These are phyloP conservation scores for Protosalanx chinensis DNA, from an alignment of 2,797 vertebrate genomes.

Conservation along the genomic window DNA sequence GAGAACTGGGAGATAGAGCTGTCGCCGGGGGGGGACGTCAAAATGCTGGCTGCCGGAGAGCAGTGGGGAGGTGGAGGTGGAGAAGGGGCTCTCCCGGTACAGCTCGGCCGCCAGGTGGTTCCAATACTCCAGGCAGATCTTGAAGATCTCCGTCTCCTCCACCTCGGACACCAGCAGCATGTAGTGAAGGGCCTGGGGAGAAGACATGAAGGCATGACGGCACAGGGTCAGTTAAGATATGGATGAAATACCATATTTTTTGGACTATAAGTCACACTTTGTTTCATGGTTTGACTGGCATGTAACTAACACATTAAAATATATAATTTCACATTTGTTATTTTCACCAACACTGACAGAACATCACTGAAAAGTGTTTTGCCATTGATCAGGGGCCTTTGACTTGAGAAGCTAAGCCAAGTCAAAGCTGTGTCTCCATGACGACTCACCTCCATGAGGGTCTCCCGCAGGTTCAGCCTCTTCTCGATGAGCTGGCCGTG, in stretches of 20 bases:
- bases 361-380: too few relatives aligned
- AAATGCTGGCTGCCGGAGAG: slow-evolving; percentile 94
- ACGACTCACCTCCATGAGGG: slow-evolving; percentile 88
- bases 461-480: slow-evolving; percentile 88
- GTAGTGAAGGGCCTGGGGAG: slow-evolving; percentile 61
- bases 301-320: too few relatives aligned
- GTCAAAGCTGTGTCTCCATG: too few relatives aligned
- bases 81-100: slow-evolving; percentile 94
- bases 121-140: slow-evolving; percentile 97
- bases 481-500: slow-evolving; percentile 95
- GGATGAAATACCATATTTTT: too few relatives aligned
- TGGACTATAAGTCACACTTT: too few relatives aligned
- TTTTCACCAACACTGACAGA: too few relatives aligned
- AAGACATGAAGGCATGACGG: background rate
- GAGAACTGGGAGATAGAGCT: slow-evolving; percentile 91
- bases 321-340: too few relatives aligned
- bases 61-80: slow-evolving; percentile 88
- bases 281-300: too few relatives aligned
- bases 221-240: too few relatives aligned
- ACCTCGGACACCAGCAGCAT: slow-evolving; percentile 97
- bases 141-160: slow-evolving; percentile 97
- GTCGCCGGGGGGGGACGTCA: slow-evolving; percentile 91
- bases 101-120: slow-evolving; percentile 96
- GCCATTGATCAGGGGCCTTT: too few relatives aligned
- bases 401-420: too few relatives aligned